Base-by-base conservation (phyloP, 2,888 invertebrate species). In the Noctua comes region DNA sequence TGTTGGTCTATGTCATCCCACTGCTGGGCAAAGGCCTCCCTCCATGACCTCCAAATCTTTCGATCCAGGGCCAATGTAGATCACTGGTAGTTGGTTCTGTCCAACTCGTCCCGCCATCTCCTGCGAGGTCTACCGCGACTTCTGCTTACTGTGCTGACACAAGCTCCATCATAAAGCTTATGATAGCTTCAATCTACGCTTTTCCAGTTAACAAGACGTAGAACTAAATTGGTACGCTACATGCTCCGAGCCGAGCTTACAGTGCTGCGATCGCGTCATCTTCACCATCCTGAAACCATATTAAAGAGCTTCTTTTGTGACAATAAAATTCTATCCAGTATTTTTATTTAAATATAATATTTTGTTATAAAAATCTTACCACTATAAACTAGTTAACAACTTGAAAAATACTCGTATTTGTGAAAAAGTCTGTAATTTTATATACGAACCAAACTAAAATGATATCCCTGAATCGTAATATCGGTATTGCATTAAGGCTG, bases 401-500 rank as follows among this genome's bases (percentile, higher is more conserved):
- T 36, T 21, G 0, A 16, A 16, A 13, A 7, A 36, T 31, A n/a
- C n/a, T n/a, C n/a, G n/a, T n/a, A 51, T 78, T 24, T 40, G 7
- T 0, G 40, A 40, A 40, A 40, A 40, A 40, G 0, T 40, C 40
- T 40, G 40, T 7, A 40, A 48, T 68, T 77, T 66, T 73, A 68
- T 75, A 59, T 36, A 54, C 59, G 7, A 54, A 76, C 40, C 4
- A 59, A 77, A 78, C 78, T 77, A 72, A 77, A 68, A 27, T 74
- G 0, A 72, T 80, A 86, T 66, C 54, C 31, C 13, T 75, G 71
- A 79, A 74, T 83, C 65, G 78, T 80, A 79, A 80, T 85, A 85
- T 88, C 36, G 75, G 72, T 79, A 84, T 76, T 80, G 77, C 83
- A 89, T 88, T 86, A 85, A 85, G 66, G 68, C 76, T 40, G 40